These are phyloP conservation scores for Aspidapion aeneum DNA, from an alignment of 2,888 invertebrate genomes.

Conservation along the genomic window DNA sequence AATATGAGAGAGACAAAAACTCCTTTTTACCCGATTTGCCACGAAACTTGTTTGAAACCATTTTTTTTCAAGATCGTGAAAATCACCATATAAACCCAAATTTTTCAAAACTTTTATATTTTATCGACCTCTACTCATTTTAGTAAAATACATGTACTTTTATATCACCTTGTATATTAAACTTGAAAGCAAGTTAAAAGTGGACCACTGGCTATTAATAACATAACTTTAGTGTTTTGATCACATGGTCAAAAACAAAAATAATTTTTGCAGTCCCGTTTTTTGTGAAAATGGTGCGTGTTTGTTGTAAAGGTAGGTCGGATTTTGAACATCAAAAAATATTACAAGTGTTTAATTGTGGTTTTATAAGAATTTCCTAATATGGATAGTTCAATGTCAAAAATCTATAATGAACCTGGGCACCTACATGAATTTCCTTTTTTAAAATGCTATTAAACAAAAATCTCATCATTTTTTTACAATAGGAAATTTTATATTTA, in stretches of 20 bases:
- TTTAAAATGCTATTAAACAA: not conserved
- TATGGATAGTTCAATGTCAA: not conserved
- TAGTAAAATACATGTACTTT: no score
- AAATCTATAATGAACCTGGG: not conserved
- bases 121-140: no score
- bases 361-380: no score
- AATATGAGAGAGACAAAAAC: no score
- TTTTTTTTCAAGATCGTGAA: no score
- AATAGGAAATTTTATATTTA: not conserved
- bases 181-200: not conserved
- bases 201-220: not conserved
- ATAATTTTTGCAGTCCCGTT: not conserved
- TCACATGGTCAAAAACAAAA: not conserved
- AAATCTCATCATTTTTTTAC: not conserved
- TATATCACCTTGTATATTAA: no score
- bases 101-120: no score
- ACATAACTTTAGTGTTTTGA: not conserved
- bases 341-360: no score
- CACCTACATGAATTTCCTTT: not conserved
- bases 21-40: no score
- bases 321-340: no score
- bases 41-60: no score
- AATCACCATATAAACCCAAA: no score
- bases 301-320: not conserved
- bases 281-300: not conserved